phyloP scores from a whole-genome alignment of 2,113 vertebrate species.

The Daphoenositta chrysoptera region DNA sequence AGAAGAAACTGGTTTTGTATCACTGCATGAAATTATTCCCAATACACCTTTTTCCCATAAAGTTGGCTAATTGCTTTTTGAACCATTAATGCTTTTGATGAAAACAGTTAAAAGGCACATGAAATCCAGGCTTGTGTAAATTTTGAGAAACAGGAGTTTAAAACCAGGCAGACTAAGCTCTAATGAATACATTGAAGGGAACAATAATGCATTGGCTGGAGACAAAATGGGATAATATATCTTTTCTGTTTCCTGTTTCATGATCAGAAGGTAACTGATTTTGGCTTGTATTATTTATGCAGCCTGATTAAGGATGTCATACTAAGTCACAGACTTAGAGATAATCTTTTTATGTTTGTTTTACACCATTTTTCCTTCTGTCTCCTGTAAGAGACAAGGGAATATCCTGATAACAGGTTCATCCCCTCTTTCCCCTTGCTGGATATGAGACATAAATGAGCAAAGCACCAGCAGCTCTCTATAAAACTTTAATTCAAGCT shows the following conservation, averaged over 20 bases:
- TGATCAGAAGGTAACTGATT: neutral
- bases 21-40: neutral
- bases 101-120: neutral
- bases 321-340: neutral
- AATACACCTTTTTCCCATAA: neutral
- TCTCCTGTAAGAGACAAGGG: neutral
- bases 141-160: neutral
- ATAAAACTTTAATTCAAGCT: neutral
- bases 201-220: neutral
- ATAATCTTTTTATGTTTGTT: neutral
- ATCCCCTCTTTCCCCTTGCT: neutral
- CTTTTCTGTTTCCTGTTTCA: neutral
- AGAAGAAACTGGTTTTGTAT: neutral
- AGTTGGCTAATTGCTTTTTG: neutral
- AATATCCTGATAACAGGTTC: neutral
- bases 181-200: neutral
- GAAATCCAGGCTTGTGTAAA: neutral
- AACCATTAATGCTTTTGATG: neutral
- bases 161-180: neutral
- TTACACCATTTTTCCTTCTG: neutral
- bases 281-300: constrained; percentile 3
- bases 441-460: neutral
- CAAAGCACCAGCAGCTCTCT: neutral
- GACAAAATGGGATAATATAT: neutral
- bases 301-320: neutral